These are phyloP conservation scores for Zosterops pallidus DNA, from an alignment of 2,113 vertebrate genomes.

Conservation along the genomic window DNA sequence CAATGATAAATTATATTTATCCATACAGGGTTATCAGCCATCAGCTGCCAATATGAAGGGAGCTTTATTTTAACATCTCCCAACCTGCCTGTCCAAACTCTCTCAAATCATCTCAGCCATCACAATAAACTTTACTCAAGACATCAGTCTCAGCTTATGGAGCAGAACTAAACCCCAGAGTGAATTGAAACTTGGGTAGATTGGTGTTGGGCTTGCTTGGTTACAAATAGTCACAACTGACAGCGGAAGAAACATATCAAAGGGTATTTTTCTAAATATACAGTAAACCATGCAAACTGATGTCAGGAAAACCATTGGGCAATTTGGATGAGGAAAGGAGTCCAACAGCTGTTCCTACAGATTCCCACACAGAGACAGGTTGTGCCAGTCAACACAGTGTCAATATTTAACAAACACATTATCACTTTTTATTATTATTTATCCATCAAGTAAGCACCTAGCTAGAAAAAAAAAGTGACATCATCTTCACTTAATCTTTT, in stretches of 20 bases:
- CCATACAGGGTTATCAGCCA: not conserved
- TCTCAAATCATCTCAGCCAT: not conserved
- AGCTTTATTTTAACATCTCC: not conserved
- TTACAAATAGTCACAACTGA: not conserved
- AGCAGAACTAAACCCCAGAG: not conserved
- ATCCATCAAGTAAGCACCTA: not conserved
- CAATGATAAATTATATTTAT: constrained; percentile 21
- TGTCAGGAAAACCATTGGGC: not conserved
- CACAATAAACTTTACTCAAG: not conserved
- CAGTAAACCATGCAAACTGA: not conserved
- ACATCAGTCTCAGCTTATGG: not conserved
- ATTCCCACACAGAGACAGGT: not conserved
- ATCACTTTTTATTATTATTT: constrained; percentile 14
- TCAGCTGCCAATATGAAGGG: not conserved
- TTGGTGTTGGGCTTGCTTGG: not conserved
- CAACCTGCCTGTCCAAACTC: not conserved
- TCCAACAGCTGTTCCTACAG: constrained; percentile 3
- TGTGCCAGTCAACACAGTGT: constrained; percentile 8
- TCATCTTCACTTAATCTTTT: not conserved
- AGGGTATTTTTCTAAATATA: not conserved
- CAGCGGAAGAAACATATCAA: not conserved
- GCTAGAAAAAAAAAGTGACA: not conserved
- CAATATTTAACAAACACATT: constrained; percentile 35
- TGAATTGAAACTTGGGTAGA: rapidly evolving
- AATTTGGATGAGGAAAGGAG: not conserved